phyloP scores from a whole-genome alignment of 2,797 vertebrate genomes.

The Hipposideros larvatus region DNA sequence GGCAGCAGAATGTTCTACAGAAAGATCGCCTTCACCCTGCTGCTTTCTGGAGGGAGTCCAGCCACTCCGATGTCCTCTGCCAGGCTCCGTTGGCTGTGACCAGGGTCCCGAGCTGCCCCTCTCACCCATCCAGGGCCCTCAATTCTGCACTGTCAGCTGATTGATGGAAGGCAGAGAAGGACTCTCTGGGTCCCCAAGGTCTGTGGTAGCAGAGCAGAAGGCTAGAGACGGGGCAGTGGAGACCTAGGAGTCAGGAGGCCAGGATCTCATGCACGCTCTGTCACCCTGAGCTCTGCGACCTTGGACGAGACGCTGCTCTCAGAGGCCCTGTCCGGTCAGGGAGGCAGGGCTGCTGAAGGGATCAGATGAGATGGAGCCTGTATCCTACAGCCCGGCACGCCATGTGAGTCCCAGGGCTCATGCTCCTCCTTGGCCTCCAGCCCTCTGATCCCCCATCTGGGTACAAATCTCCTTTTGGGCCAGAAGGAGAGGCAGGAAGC shows the following conservation, averaged over 20 bases:
- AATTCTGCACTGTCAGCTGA: rapidly evolving
- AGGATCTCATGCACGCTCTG: too few relatives aligned
- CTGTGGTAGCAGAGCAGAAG: neutral
- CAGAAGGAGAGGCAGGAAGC: too few relatives aligned
- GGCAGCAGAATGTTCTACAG: neutral
- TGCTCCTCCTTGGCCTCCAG: neutral
- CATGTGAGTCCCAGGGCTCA: rapidly evolving
- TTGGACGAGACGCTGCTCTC: rapidly evolving
- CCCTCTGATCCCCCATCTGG: rapidly evolving
- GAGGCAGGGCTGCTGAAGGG: neutral
- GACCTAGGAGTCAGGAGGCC: neutral
- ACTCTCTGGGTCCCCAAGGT: neutral
- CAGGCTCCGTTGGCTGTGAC: neutral
- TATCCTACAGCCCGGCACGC: rapidly evolving
- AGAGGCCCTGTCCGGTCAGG: rapidly evolving
- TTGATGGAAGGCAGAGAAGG: neutral
- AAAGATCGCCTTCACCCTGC: neutral
- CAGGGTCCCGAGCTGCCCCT: neutral
- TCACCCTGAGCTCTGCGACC: neutral
- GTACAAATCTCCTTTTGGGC: rapidly evolving
- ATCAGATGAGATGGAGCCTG: neutral
- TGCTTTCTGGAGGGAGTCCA: neutral
- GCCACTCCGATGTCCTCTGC: neutral
- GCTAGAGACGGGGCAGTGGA: too few relatives aligned
- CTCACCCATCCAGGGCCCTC: neutral